Percentiles rank a stretch among this genome's conserved stretches.
Evolutionary conservation across 2,888 invertebrate species (phyloP).

Genomic region (Adelognathus sp.): DNA sequence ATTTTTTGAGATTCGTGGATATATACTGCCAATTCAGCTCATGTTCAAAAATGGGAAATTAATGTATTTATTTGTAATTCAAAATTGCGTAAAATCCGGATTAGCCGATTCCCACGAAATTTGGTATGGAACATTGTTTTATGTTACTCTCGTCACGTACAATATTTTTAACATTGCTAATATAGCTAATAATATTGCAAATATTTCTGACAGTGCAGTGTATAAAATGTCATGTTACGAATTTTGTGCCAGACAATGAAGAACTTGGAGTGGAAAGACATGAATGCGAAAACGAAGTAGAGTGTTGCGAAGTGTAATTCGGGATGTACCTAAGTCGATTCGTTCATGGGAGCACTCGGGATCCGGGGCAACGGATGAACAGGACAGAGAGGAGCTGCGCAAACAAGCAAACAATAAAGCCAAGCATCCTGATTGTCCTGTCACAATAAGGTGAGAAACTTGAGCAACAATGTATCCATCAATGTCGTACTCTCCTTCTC

Average conservation of each 20-base stretch:
- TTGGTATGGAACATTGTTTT: too few species aligned
- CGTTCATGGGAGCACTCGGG: background rate
- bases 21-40: too few species aligned
- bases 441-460: conserved; percentile 72
- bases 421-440: conserved; percentile 74
- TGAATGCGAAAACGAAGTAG: background rate
- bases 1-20: too few species aligned
- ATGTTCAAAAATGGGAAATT: too few species aligned
- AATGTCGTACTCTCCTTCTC: conserved; percentile 66
- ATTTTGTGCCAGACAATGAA: background rate
- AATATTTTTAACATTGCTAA: too few species aligned
- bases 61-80: too few species aligned
- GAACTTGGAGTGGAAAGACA: background rate
- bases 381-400: conserved; percentile 57
- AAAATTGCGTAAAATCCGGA: too few species aligned
- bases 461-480: conserved; percentile 77
- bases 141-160: too few species aligned
- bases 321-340: conserved; percentile 17
- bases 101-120: too few species aligned
- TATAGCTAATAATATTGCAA: too few species aligned
- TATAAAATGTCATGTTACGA: background rate
- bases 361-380: conserved; percentile 12
- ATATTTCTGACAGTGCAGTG: background rate
- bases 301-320: background rate
- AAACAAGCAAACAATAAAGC: conserved; percentile 77